Evolutionary conservation across 2,797 vertebrate genomes (phyloP), one percentile per base, ranked within the genome.

Genomic region (Cynopterus sphinx): DNA sequence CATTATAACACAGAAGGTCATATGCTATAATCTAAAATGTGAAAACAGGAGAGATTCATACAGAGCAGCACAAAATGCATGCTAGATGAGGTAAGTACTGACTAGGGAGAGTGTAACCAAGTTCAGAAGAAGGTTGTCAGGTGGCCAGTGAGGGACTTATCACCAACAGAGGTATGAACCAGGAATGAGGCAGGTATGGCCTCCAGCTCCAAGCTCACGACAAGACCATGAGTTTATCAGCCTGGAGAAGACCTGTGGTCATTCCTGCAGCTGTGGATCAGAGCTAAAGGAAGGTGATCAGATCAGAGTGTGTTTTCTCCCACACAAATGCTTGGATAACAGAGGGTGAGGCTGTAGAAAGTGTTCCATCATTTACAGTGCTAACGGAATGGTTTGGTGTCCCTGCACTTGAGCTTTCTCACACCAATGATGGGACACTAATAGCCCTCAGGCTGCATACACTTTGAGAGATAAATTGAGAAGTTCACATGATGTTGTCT

Each of bases 101-200:
- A 11, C 36, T 53, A 53, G 28, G 46, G 22, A 53, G 8, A 53
- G 31, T 0, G 7, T 84, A 22, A 36, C 22, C 41, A 73, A 51
- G 31, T 28, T 19, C 7, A 6, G 16, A 31, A 43, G 1, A 73
- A 21, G 24, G 21, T 17, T 68, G 10, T 53, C 22, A 36, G 15
- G 10, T 17, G 31, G 22, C 33, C 43, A 63, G 9, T 0, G 0
- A 63, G 46, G 22, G 8, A 3, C 1, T 8, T 19, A 22, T 21
- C 3, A 24, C 41, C 63, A 73, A 5, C 1, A 31, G 10, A 88
- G 49, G 22, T 24, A 24, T 0, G 8, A 31, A 41, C 51, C 31
- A 57, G 9, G 41, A n/a, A 15, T 39, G 26, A 13, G 77, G 5
- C 1, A 26, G 3, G 13, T n/a, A 17, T 2, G 2, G 21, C 36